Evolutionary conservation across 2,888 invertebrate species (phyloP).

Genomic region (Petrolisthes cinctipes): DNA sequence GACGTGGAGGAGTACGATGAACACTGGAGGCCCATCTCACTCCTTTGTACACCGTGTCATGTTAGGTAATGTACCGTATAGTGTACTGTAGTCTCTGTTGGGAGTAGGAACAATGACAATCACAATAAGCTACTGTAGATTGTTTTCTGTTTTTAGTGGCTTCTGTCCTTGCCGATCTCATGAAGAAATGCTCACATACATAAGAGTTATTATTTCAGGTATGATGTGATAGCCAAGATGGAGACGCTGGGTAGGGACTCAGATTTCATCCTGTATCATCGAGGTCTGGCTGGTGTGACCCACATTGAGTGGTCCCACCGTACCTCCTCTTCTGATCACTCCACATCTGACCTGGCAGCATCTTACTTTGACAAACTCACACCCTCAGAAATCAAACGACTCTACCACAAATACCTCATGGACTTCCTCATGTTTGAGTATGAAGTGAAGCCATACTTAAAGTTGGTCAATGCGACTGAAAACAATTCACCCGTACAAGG

Average conservation of each 20-base stretch:
- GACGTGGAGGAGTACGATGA: conserved; percentile 55
- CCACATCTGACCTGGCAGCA: conserved; percentile 38
- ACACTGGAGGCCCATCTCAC: conserved; percentile 56
- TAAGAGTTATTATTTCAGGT: conserved; percentile 10
- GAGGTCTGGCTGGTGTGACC: conserved; percentile 29
- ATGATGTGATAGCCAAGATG: conserved; percentile 56
- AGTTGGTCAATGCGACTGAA: background rate
- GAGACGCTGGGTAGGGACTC: conserved; percentile 46
- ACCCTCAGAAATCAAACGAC: conserved; percentile 38
- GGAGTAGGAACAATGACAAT: no score
- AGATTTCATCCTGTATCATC: conserved; percentile 51
- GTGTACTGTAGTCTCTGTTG: no score
- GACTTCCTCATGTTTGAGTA: conserved; percentile 57
- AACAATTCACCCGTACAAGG: no score
- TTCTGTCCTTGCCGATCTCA: background rate
- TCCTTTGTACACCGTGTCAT: conserved; percentile 57
- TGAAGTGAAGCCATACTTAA: conserved; percentile 38
- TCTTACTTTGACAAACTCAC: conserved; percentile 46
- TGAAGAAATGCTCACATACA: background rate
- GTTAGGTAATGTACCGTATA: conserved; percentile 14
- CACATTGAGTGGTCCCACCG: conserved; percentile 48
- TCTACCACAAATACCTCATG: conserved; percentile 50
- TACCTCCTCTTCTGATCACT: conserved; percentile 27
- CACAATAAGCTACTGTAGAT: no score
- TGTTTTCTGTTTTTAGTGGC: no score